Evolutionary conservation across 37 sponge, comb jelly and placozoan genomes (phyloP).

Genomic region (Tethya wilhelma): DNA sequence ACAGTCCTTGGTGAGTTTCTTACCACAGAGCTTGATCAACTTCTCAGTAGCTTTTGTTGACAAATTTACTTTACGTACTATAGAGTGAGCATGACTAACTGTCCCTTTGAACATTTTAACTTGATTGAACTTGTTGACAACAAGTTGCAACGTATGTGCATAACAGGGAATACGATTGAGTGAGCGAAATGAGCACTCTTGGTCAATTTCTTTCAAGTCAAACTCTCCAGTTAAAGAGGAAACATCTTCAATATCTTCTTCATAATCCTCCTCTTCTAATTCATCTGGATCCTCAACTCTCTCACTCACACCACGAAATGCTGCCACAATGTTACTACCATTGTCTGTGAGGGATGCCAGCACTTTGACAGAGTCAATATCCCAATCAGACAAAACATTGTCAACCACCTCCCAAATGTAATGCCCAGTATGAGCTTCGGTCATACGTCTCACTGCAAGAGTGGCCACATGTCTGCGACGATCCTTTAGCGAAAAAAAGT

Average conservation of each 20-base stretch:
- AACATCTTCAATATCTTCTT: slow-evolving; percentile 6
- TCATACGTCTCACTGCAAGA: slow-evolving; percentile 17
- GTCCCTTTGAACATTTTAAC: not conserved
- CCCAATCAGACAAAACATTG: slow-evolving; percentile 11
- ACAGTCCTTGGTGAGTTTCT: slow-evolving; percentile 22
- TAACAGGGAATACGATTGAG: slow-evolving; percentile 29
- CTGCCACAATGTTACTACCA: slow-evolving; percentile 39
- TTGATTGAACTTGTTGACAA: slow-evolving; percentile 12
- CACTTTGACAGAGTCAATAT: slow-evolving; percentile 11
- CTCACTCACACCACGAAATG: not conserved
- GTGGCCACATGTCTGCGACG: not conserved
- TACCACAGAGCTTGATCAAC: not conserved
- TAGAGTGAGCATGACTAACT: not conserved
- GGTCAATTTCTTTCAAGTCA: not conserved
- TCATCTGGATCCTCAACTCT: not conserved
- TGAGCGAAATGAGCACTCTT: too few species aligned
- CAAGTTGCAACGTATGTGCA: too few species aligned
- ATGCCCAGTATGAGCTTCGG: slow-evolving; percentile 8
- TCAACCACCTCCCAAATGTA: not conserved
- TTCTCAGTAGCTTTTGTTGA: slow-evolving; percentile 35
- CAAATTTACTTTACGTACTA: slow-evolving; percentile 31
- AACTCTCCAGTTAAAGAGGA: not conserved
- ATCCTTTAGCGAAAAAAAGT: slow-evolving; percentile 5
- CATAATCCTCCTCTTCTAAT: not conserved
- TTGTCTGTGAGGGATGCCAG: slow-evolving; percentile 26